These are phyloP conservation scores for Salvelinus fontinalis DNA, from an alignment of 2,113 vertebrate genomes.

Conservation along the genomic window DNA sequence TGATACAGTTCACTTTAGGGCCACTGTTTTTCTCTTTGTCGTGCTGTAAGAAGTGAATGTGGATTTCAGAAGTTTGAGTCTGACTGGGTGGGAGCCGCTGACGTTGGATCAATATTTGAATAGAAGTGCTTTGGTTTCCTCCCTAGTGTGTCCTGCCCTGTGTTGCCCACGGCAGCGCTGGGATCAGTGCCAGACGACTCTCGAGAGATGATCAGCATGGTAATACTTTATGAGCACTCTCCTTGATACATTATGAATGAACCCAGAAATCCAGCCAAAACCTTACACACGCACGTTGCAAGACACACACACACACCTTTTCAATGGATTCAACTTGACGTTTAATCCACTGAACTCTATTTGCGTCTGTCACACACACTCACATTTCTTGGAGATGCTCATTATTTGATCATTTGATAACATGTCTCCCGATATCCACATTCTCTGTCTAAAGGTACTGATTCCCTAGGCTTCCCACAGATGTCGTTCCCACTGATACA, in stretches of 20 bases:
- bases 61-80: constrained; percentile 34
- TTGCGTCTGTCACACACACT: too few species aligned
- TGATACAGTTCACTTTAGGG: constrained; percentile 33
- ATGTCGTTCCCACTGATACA: constrained; percentile 7
- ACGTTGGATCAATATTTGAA: constrained; percentile 65
- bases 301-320: constrained; percentile 6
- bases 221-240: constrained; percentile 14
- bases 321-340: too few species aligned
- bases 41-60: too few species aligned
- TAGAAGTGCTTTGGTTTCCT: constrained; percentile 54
- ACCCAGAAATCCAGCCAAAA: background rate
- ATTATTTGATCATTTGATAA: constrained; percentile 3
- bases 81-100: constrained; percentile 45
- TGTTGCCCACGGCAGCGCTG: background rate
- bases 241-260: constrained; percentile 13
- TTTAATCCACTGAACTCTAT: too few species aligned
- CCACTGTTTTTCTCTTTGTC: background rate
- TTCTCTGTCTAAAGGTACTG: background rate
- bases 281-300: background rate
- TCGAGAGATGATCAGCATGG: constrained; percentile 4
- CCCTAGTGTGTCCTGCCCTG: constrained; percentile 27
- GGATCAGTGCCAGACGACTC: background rate
- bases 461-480: constrained; percentile 3
- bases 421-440: too few species aligned
- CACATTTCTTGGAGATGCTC: background rate